Conservation (phyloP, 2,797 vertebrate genomes). For the Protonibea diacanthus region DNA sequence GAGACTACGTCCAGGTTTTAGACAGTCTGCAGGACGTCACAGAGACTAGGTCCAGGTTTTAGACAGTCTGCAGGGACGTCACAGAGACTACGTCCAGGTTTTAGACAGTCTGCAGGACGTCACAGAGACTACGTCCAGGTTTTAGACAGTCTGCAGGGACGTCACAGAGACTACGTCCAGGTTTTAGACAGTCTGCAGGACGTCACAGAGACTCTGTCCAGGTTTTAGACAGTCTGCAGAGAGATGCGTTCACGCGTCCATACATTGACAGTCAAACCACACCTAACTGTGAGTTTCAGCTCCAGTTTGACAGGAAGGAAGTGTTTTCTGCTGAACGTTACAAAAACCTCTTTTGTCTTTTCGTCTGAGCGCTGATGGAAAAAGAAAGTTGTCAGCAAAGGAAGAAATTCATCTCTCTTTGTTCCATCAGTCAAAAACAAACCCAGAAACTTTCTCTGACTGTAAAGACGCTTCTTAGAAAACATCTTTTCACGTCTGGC, state of each 20-base stretch:
- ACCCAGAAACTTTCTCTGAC: slow-evolving; percentile 27
- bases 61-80: too few species aligned
- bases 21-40: too few species aligned
- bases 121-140: too few species aligned
- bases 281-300: slow-evolving; percentile 37
- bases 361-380: slow-evolving; percentile 46
- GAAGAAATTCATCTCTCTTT: slow-evolving; percentile 52
- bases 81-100: too few species aligned
- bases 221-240: neutral
- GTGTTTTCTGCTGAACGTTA: slow-evolving; percentile 71
- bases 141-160: too few species aligned
- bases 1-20: too few species aligned
- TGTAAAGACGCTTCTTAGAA: slow-evolving; percentile 22
- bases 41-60: too few species aligned
- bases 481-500: slow-evolving; percentile 19
- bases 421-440: slow-evolving; percentile 20
- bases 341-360: slow-evolving; percentile 64
- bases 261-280: slow-evolving; percentile 33
- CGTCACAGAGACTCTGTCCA: too few species aligned
- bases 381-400: slow-evolving; percentile 45
- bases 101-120: too few species aligned
- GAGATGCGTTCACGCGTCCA: neutral
- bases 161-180: too few species aligned
- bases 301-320: slow-evolving; percentile 77
- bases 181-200: too few species aligned